Conservation (phyloP, 2,797 vertebrate species). For the Emydoidea blandingii region DNA sequence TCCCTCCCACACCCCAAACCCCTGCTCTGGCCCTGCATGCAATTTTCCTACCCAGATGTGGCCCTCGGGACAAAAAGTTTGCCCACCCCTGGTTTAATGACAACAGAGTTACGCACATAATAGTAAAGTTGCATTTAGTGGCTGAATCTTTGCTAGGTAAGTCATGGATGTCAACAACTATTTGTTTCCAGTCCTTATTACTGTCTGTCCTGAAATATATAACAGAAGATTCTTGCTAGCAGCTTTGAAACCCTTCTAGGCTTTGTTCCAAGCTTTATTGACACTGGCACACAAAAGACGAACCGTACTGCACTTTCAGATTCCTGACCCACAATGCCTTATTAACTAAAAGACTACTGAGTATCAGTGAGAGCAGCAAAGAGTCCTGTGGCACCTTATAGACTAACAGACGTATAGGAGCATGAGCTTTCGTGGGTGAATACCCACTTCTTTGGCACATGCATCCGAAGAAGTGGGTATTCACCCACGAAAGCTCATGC, state of each 20-base stretch:
- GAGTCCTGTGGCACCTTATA: too few species aligned
- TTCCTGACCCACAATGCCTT: neutral
- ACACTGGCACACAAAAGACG: rapidly evolving
- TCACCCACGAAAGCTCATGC: too few species aligned
- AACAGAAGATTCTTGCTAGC: neutral
- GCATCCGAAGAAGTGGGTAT: too few species aligned
- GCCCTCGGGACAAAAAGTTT: too few species aligned
- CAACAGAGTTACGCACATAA: neutral
- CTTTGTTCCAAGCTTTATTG: neutral
- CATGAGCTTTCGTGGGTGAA: too few species aligned
- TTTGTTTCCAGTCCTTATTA: neutral
- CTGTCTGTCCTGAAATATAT: rapidly evolving
- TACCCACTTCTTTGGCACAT: too few species aligned
- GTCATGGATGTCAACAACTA: neutral
- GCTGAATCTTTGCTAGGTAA: neutral
- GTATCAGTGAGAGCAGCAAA: too few species aligned
- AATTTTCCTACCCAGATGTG: too few species aligned
- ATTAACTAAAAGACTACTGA: neutral
- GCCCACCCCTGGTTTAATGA: neutral
- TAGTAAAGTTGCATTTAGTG: neutral
- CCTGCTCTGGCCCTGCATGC: too few species aligned
- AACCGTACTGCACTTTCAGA: rapidly evolving
- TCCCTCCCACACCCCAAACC: too few species aligned
- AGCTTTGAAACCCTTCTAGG: neutral
- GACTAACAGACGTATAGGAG: too few species aligned